These are phyloP conservation scores for Hexactinellida sp. DNA, from an alignment of 37 sponge, comb jelly and placozoan species.

Conservation along the genomic window DNA sequence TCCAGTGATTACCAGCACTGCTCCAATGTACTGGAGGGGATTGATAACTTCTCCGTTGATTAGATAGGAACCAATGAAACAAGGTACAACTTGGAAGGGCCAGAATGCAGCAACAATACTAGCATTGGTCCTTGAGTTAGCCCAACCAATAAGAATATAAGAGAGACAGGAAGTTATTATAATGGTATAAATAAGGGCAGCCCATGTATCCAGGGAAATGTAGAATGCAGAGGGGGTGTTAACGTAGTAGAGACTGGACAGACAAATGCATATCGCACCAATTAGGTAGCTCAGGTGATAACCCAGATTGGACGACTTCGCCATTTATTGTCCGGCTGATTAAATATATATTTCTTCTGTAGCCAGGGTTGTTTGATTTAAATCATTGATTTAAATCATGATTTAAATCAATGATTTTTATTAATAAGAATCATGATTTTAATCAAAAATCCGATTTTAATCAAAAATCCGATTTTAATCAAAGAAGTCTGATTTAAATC, in stretches of 20 bases:
- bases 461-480: too few relatives aligned
- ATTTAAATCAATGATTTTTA: too few relatives aligned
- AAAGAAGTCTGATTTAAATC: too few relatives aligned
- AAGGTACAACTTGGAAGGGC: conserved; percentile 65
- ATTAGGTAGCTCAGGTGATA: conserved; percentile 54
- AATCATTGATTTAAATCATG: too few relatives aligned
- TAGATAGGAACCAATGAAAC: conserved; percentile 32
- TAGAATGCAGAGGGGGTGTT: neutral
- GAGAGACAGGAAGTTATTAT: conserved; percentile 66
- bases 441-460: too few relatives aligned
- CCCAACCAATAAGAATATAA: conserved; percentile 69
- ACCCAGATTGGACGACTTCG: conserved; percentile 39
- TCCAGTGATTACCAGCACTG: conserved; percentile 44
- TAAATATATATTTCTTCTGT: conserved; percentile 61
- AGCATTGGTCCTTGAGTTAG: conserved; percentile 42
- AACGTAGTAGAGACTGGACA: conserved; percentile 35
- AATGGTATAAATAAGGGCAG: conserved; percentile 57
- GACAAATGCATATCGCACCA: conserved; percentile 58
- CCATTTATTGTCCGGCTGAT: conserved; percentile 27
- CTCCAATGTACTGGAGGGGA: conserved; percentile 57
- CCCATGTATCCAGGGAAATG: conserved; percentile 26
- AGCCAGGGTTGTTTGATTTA: too few relatives aligned
- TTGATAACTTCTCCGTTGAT: conserved; percentile 29
- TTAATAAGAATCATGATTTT: too few relatives aligned
- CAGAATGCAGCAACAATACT: conserved; percentile 76